Evolutionary conservation across 2,888 invertebrate genomes (phyloP).

Genomic region (Cheilosia vulpina): DNA sequence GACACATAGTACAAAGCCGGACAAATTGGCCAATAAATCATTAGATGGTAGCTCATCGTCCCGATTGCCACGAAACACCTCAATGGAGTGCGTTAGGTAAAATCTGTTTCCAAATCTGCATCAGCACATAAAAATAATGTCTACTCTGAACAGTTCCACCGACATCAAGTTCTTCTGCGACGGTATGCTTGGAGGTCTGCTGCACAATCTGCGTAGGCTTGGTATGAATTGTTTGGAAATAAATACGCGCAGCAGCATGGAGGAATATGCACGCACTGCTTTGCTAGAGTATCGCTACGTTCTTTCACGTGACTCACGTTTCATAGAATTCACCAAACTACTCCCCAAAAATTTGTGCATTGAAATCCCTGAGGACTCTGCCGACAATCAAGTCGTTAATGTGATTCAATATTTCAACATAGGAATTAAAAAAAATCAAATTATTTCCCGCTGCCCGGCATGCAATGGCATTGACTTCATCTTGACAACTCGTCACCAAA

Average conservation of each 20-base stretch:
- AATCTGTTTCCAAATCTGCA: not conserved
- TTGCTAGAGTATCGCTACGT: conserved; percentile 56
- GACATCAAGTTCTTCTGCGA: conserved; percentile 65
- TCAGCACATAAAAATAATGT: not conserved
- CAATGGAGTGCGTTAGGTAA: conserved; percentile 45
- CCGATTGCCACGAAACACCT: conserved; percentile 32
- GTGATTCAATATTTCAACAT: conserved; percentile 64
- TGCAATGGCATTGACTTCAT: conserved; percentile 65
- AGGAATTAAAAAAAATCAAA: conserved; percentile 32
- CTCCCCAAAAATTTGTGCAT: conserved; percentile 49
- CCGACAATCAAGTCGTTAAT: conserved; percentile 55
- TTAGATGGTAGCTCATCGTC: conserved; percentile 41
- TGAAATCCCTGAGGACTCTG: conserved; percentile 54
- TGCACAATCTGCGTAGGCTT: conserved; percentile 54
- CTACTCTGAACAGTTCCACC: conserved; percentile 35
- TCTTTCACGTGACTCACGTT: conserved; percentile 53
- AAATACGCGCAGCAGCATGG: conserved; percentile 30
- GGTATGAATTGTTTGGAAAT: conserved; percentile 62
- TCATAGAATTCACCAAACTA: conserved; percentile 37
- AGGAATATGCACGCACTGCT: conserved; percentile 33
- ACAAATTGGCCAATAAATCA: conserved; percentile 51
- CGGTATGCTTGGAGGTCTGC: conserved; percentile 56
- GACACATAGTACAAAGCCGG: conserved; percentile 64
- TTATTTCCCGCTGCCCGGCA: conserved; percentile 46
- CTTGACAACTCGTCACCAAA: conserved; percentile 39